Evolutionary conservation across 2,113 vertebrate species (phyloP).

Genomic region (Corapipo altera): DNA sequence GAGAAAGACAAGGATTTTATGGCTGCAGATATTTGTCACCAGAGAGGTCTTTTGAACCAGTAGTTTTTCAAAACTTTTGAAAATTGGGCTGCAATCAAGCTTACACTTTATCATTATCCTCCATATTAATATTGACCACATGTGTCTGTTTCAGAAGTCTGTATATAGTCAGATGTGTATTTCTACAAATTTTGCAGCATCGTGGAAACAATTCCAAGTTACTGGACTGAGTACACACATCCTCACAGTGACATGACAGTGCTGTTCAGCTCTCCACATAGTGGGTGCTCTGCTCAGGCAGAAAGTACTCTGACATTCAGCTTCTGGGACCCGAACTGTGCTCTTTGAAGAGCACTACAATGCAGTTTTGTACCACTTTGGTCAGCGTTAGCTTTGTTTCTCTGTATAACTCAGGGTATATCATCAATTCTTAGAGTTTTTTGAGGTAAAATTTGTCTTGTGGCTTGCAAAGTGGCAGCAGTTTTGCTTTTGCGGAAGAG

Average conservation of each 20-base stretch:
- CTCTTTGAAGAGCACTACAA: neutral
- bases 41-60: neutral
- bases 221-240: neutral
- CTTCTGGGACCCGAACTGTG: neutral
- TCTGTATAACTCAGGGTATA: neutral
- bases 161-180: neutral
- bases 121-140: neutral
- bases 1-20: neutral
- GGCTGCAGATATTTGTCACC: neutral
- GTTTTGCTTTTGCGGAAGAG: neutral
- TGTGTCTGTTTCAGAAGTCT: neutral
- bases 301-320: neutral
- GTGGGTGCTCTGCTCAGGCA: neutral
- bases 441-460: neutral
- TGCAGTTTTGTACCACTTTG: neutral
- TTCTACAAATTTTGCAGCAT: neutral
- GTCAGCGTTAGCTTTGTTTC: neutral
- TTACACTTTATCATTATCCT: neutral
- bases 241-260: accelerated
- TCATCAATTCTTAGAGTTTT: neutral
- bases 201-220: neutral
- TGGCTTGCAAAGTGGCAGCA: neutral
- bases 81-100: neutral
- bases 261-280: neutral
- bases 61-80: neutral